Evolutionary conservation across 2,113 vertebrate genomes (phyloP).

Genomic region (Rhadina sibilatrix): DNA sequence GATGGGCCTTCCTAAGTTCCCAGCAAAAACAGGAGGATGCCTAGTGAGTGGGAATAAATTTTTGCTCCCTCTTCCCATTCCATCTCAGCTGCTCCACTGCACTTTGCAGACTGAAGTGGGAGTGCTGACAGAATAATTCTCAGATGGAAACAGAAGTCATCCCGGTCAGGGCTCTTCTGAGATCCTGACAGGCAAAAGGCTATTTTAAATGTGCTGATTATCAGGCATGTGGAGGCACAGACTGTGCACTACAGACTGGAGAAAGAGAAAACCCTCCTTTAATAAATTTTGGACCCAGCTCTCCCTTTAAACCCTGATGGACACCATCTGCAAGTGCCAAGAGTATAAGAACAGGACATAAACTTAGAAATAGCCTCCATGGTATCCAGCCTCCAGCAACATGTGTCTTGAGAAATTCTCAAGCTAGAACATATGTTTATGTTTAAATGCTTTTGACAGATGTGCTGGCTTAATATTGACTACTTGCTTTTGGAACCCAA

Average conservation of each 20-base stretch:
- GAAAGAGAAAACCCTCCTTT: neutral
- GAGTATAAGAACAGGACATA: neutral
- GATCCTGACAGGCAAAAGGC: neutral
- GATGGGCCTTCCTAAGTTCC: neutral
- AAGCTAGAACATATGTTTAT: neutral
- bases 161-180: neutral
- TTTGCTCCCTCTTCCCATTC: neutral
- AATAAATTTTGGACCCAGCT: neutral
- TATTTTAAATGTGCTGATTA: constrained; percentile 54
- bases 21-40: neutral
- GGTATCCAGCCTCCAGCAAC: neutral
- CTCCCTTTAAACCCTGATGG: neutral
- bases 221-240: neutral
- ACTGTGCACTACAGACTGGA: neutral
- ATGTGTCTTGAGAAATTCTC: neutral
- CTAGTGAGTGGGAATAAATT: neutral
- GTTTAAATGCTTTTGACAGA: neutral
- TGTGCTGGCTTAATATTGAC: neutral
- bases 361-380: neutral
- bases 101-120: neutral
- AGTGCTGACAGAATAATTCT: constrained; percentile 16
- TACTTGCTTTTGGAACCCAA: neutral
- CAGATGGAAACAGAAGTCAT: neutral
- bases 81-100: neutral
- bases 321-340: neutral